Evolutionary conservation across 2,888 invertebrate genomes (phyloP), one percentile per base, ranked within the genome.

Genomic region (Tethea ocularis): DNA sequence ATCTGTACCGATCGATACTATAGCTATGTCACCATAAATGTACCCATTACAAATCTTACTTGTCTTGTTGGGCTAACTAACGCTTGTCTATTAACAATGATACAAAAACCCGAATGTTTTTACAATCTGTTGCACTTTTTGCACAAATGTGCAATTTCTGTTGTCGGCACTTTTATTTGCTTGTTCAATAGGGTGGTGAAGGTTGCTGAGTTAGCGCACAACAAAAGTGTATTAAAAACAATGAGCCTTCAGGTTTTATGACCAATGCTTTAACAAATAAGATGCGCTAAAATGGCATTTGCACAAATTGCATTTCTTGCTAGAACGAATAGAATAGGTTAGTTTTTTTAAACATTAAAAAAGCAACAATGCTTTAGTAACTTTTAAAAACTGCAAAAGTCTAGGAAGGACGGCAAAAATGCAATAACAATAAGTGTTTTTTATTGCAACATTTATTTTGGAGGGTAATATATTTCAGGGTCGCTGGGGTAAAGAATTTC

Each of bases 241-340:
- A 83, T 68, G 64, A 69, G 63, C 72, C 68, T 67, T 73, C 63
- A 61, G 61, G 65, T 78, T 83, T 88, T 85, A 86, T 83, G 84
- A 71, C 72, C 68, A 71, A 75, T 78, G 53, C 69, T 69, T 78
- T 70, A 73, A 67, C 29, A 68, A 75, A 79, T 72, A 73, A 82
- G 64, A 67, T 71, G 67, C 72, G 81, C 80, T 80, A 87, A 88
- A 85, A 86, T 86, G 74, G 72, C 84, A 79, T 87, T 89, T 91
- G 89, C 86, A 82, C 89, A 89, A 89, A 86, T 87, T 87, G 86
- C 78, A 75, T 80, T 77, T 74, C 66, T 80, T 77, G 68, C 71
- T 72, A 71, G 1, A 46, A 46, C 71, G 68, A 74, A 76, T 75
- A 78, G 69, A 78, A 77, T 75, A 77, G 75, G 72, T 74, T 61